Base-by-base conservation (phyloP, 2,888 invertebrate species). In the Cheilosia vernalis region DNA sequence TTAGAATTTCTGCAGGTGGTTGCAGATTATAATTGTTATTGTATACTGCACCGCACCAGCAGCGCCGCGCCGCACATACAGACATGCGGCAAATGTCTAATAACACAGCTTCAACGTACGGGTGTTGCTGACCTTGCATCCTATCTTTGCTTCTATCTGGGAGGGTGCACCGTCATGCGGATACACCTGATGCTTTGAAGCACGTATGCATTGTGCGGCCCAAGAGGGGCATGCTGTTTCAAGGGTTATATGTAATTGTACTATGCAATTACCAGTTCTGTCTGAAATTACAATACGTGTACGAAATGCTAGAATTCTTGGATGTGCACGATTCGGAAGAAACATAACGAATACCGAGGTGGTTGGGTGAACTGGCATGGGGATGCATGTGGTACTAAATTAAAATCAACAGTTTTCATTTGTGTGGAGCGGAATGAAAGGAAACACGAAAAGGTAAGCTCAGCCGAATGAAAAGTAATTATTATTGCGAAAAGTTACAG, bases 341-440 rank as follows among this genome's bases (percentile, higher is more conserved):
- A 79, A 61, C 72, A 51, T 51, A 70, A 72, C 61, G 24, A 66
- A 24, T 51, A 5, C 5, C 21, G 24, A 33, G 44, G 27, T 37
- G 61, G 15, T 2, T 21, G 5, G 10, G 19, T 49, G 30, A 15
- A 5, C 30, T 5, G 17, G 2, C 19, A 42, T n/a, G 17, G 19
- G 51, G 19, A 61, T 55, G 53, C 66, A 76, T 80, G 70, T 66
- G 80, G 55, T 67, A 55, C 58, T 81, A 81, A 85, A 81, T 85
- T 85, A 85, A 85, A 85, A 85, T 76, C 85, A 77, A 85, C 80
- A 81, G 81, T 77, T 85, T 81, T 58, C 85, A 81, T 80, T 85
- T 85, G 67, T 53, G 33, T 44, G 55, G 42, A 24, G 42, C 21
- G 42, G 37, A 63, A 66, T 63, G 47, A 15, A 73, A 73, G 37